Evolutionary conservation across 2,797 vertebrate genomes (phyloP).

Genomic region (Eurystomus glaucurus): DNA sequence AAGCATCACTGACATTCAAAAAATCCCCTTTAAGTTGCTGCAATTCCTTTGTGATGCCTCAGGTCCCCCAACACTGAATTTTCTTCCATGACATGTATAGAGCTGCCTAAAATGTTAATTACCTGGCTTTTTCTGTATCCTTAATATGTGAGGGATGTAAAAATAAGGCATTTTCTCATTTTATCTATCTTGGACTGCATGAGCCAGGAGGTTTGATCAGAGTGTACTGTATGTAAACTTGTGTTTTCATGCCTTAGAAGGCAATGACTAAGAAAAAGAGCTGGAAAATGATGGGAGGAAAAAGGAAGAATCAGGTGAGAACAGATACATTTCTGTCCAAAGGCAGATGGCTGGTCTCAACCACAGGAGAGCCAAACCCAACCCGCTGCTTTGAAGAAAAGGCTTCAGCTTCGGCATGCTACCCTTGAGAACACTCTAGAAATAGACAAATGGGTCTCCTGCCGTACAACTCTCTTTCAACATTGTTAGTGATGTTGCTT

Average conservation of each 20-base stretch:
- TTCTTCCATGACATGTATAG: constrained; percentile 11
- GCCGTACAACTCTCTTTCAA: background rate
- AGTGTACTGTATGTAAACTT: background rate
- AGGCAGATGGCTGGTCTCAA: background rate
- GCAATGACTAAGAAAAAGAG: background rate
- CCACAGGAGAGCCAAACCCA: background rate
- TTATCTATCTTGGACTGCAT: background rate
- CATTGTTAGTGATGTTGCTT: background rate
- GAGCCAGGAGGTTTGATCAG: constrained; percentile 6
- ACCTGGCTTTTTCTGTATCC: background rate
- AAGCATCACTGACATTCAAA: background rate
- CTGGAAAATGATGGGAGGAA: background rate
- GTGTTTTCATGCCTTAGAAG: constrained; percentile 19
- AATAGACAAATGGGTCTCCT: background rate
- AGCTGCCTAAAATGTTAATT: constrained; percentile 51
- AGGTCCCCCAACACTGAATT: background rate
- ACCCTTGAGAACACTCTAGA: background rate
- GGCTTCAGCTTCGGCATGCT: background rate
- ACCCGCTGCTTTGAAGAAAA: background rate
- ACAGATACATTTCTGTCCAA: background rate
- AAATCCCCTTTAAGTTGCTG: background rate
- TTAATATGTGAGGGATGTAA: background rate
- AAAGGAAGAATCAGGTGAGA: background rate
- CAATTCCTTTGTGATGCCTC: background rate
- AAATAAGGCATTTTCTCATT: constrained; percentile 21